phyloP scores from a whole-genome alignment of 2,888 invertebrate species.

The Chromoteleia sp. region DNA sequence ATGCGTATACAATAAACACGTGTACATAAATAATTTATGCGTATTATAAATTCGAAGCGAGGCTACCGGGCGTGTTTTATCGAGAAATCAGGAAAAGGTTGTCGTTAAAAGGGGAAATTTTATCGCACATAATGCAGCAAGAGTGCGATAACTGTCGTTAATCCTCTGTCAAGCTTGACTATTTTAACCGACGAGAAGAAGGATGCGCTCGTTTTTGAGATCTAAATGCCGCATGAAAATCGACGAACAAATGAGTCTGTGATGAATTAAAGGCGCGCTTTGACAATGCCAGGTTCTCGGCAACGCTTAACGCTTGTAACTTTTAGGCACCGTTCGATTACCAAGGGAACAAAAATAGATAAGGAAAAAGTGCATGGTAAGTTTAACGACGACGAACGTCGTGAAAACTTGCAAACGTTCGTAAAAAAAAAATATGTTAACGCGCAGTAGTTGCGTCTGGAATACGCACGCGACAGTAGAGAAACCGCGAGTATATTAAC shows the following conservation, averaged over 20 bases:
- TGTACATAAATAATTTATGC: conserved; percentile 12
- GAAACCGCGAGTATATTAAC: not conserved
- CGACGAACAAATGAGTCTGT: conserved; percentile 4
- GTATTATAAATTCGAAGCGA: not conserved
- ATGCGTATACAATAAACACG: conserved; percentile 4
- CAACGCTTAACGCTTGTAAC: conserved; percentile 1
- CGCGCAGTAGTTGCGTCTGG: conserved; percentile 9
- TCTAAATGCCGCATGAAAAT: not conserved
- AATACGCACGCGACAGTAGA: conserved; percentile 12
- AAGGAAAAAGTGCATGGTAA: too few species aligned
- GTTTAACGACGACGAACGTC: not conserved
- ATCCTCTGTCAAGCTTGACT: conserved; percentile 1
- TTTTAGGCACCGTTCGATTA: not conserved
- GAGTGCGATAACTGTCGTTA: too few species aligned
- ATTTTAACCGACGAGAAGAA: not conserved
- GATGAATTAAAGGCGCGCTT: conserved; percentile 3
- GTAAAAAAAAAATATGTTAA: not conserved
- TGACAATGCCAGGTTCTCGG: not conserved
- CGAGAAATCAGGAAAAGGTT: not conserved
- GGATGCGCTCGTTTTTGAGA: too few species aligned
- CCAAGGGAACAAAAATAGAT: too few species aligned
- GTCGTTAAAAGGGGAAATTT: not conserved
- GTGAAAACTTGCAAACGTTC: not conserved
- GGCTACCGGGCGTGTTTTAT: not conserved
- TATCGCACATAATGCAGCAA: not conserved